Conservation (phyloP, 37 sponge, comb jelly and placozoan species). For the Tethya wilhelma region DNA sequence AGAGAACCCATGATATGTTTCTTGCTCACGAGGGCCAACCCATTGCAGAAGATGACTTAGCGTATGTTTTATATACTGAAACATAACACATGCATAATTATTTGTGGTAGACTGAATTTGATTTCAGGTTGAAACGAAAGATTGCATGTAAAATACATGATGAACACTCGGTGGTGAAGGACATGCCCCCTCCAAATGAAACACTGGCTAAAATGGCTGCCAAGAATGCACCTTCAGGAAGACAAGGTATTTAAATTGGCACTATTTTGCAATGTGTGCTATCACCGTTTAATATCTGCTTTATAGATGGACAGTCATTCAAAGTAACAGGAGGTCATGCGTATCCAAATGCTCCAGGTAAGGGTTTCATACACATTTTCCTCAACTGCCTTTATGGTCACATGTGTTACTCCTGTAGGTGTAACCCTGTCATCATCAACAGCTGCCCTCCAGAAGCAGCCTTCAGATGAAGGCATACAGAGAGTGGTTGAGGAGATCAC, state of each 20-base stretch:
- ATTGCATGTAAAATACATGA: conserved; percentile 80
- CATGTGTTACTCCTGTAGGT: conserved; percentile 1
- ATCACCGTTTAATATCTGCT: not conserved
- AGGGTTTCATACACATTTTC: too few species aligned
- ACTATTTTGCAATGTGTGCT: not conserved
- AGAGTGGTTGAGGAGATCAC: conserved; percentile 29
- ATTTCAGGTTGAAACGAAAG: conserved; percentile 58
- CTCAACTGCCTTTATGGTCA: not conserved
- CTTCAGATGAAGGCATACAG: conserved; percentile 32
- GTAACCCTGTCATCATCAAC: conserved; percentile 39
- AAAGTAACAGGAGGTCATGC: conserved; percentile 69
- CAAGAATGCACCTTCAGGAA: conserved; percentile 7
- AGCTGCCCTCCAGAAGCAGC: conserved; percentile 24
- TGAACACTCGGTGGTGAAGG: conserved; percentile 79
- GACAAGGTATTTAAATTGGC: not conserved
- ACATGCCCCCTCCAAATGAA: conserved; percentile 52
- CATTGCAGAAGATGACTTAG: conserved; percentile 76
- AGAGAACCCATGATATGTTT: conserved; percentile 98
- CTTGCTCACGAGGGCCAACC: conserved; percentile 81
- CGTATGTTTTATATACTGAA: conserved; percentile 44
- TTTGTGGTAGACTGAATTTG: not conserved
- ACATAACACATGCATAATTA: not conserved
- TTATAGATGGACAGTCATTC: not conserved
- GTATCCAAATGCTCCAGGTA: conserved; percentile 79
- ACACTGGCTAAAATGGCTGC: conserved; percentile 33